These are phyloP conservation scores for Oryzias celebensis DNA, from an alignment of 2,113 vertebrate species.

Conservation along the genomic window DNA sequence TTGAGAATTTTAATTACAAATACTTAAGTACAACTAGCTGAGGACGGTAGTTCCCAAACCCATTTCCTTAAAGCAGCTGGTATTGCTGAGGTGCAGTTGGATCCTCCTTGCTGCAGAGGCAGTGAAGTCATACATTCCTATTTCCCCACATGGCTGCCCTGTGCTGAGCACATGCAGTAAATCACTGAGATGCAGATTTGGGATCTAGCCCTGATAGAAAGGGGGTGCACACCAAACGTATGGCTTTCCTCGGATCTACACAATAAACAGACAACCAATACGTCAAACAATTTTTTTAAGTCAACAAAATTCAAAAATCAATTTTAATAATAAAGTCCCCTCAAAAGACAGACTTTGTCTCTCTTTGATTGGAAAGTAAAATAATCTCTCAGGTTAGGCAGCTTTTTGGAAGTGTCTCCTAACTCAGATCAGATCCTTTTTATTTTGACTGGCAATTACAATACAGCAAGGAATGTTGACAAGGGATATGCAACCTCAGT, in stretches of 20 bases:
- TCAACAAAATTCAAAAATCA: too few relatives aligned
- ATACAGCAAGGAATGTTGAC: slow-evolving; percentile 21
- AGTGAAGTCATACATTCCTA: slow-evolving; percentile 68
- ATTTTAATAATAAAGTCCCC: too few relatives aligned
- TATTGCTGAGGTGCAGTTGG: slow-evolving; percentile 36
- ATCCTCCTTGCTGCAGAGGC: slow-evolving; percentile 43
- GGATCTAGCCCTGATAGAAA: slow-evolving; percentile 8
- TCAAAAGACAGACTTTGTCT: not conserved
- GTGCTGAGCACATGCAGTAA: slow-evolving; percentile 44
- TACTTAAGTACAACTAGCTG: not conserved
- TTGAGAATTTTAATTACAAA: slow-evolving; percentile 1
- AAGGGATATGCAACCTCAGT: slow-evolving; percentile 30
- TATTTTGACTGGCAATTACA: slow-evolving; percentile 42
- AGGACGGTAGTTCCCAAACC: slow-evolving; percentile 5
- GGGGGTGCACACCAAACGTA: slow-evolving; percentile 5
- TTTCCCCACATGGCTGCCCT: slow-evolving; percentile 39
- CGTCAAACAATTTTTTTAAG: not conserved
- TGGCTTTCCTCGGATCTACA: not conserved
- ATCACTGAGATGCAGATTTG: slow-evolving; percentile 37
- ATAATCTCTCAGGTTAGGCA: slow-evolving; percentile 47
- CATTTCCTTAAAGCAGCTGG: slow-evolving; percentile 28
- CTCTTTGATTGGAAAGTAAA: slow-evolving; percentile 38
- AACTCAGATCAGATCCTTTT: slow-evolving; percentile 18
- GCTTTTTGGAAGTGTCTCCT: slow-evolving; percentile 28
- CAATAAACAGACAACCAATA: not conserved